Evolutionary conservation across 2,113 vertebrate genomes (phyloP).

Genomic region (Nerophis ophidion): DNA sequence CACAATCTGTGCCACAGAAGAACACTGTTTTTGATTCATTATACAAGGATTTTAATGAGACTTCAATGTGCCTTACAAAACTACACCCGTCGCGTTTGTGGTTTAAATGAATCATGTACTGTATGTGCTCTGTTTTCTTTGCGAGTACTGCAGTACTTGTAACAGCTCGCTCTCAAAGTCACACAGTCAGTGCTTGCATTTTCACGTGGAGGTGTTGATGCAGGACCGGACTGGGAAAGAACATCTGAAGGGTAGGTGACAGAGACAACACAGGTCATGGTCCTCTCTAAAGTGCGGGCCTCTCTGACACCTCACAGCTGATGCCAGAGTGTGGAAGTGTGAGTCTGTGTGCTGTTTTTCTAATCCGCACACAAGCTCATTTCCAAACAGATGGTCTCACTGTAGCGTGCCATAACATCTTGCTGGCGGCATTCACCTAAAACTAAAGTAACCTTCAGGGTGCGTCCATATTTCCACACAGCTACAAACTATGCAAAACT

Average conservation of each 20-base stretch:
- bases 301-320: slow-evolving; percentile 18
- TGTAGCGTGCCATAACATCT: slow-evolving; percentile 34
- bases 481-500: not conserved
- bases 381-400: slow-evolving; percentile 41
- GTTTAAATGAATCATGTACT: not conserved
- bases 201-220: slow-evolving; percentile 5
- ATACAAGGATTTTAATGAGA: too few relatives aligned
- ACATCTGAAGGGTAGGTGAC: slow-evolving; percentile 25
- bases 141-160: not conserved
- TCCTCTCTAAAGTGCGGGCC: slow-evolving; percentile 26
- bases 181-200: not conserved
- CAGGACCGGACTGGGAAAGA: slow-evolving; percentile 24
- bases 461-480: slow-evolving; percentile 5
- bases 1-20: not conserved
- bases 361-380: slow-evolving; percentile 22
- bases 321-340: slow-evolving; percentile 24
- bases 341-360: slow-evolving; percentile 9
- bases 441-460: slow-evolving; percentile 4
- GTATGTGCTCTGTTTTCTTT: not conserved
- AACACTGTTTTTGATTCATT: too few relatives aligned
- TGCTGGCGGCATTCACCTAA: slow-evolving; percentile 39
- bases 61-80: too few relatives aligned
- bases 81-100: not conserved
- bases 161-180: not conserved
- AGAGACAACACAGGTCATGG: slow-evolving; percentile 29